Base-by-base conservation (phyloP, 2,797 vertebrate genomes). In the Hozukius guyotensis region DNA sequence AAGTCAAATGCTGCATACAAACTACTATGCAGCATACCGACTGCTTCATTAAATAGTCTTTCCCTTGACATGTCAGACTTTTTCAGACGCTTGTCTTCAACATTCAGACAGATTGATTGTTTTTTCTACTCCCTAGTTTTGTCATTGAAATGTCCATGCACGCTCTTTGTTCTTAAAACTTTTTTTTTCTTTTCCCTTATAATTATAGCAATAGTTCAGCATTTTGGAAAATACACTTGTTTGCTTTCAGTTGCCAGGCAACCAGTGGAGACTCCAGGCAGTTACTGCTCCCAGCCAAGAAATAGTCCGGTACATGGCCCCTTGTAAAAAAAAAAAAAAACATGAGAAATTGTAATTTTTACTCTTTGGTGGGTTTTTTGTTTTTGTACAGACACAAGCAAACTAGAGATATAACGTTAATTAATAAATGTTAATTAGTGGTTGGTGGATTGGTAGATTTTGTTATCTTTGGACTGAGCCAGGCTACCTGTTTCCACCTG, bases 241-340 rank as follows among this genome's bases (percentile, higher is more conserved):
- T 62, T 57, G 5, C n/a, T 68, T 46, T 57, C 25, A 24, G 69
- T 84, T 80, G 31, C 57, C 52, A 68, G 46, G 52, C 52, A 74
- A 77, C 36, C 22, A 57, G n/a, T 0, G 3, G 18, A 77, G 12
- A 59, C 49, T 53, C 34, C 20, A 31, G 2, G 22, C 22, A 57
- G 68, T 36, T 52, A 38, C 69, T 68, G 63, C 31, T 42, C 10
- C 10, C 0, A 57, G 52, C 27, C 10, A 52, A 67, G 38, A 74
- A 57, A 70, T 24, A 13, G 18, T 31, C 18, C 3, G 4, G 22
- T 36, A 49, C 52, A 59, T 9, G 31, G 0, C 1, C 8, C 25
- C 14, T 52, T 29, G 24, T 52, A 2, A 20, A 24, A 64, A 57
- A 20, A 14, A 8, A 10, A 2, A 8, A 25, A 38, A 18, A 20